Base-by-base conservation (phyloP, 2,888 invertebrate species). In the Lissocephala sabroskyi region DNA sequence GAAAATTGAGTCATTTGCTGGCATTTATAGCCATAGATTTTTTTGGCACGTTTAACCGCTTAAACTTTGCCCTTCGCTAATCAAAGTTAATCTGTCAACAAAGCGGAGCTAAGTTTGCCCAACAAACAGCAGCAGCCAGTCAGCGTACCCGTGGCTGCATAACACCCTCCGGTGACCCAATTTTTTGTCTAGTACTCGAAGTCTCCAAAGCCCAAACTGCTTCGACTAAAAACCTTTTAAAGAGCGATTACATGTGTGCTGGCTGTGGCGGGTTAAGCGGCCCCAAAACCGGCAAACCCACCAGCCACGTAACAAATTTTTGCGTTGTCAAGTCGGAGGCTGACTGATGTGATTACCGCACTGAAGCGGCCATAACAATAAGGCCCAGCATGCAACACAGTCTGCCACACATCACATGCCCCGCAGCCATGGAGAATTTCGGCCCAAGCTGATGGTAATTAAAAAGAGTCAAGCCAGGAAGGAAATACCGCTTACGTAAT, bases 91-190 rank as follows among this genome's bases (percentile, higher is more conserved):
- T 76, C 77, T 76, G 32, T 14, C 44, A 7, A 49, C 63, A 58
- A 54, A 41, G 35, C 44, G 54, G 9, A 52, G 45, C 41, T n/a
- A n/a, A n/a, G n/a, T n/a, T n/a, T n/a, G n/a, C n/a, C n/a, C n/a
- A n/a, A n/a, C n/a, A n/a, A n/a, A n/a, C n/a, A n/a, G n/a, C n/a
- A n/a, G n/a, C n/a, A n/a, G n/a, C n/a, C n/a, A n/a, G n/a, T n/a
- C n/a, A n/a, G n/a, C n/a, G n/a, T n/a, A 52, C 49, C 49, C 57
- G 41, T 49, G 47, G 61, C 39, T 64, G 73, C 73, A 64, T 55
- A 65, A 73, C 73, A 68, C 67, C 73, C 67, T 68, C 56, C 52
- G 65, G 52, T 68, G 77, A 76, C 67, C 67, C 77, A 68, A 68
- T 68, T 68, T 54, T 36, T 35, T 33, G 28, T 40, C 32, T 35